Base-by-base conservation (phyloP, 2,888 invertebrate species). In the Perizoma affinitatum region DNA sequence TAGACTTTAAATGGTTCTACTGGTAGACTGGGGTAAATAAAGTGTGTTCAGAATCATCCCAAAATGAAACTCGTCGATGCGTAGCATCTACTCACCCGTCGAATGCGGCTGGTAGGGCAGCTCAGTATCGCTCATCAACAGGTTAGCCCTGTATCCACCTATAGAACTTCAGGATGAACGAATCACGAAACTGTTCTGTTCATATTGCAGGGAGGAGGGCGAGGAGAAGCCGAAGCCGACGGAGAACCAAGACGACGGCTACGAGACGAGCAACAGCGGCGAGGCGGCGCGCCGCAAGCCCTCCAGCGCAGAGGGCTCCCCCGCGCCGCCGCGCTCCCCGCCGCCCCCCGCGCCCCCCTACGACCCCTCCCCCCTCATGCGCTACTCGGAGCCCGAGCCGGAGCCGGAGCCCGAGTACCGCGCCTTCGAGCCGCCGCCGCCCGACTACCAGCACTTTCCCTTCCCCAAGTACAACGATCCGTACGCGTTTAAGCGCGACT, bases 181-280 rank as follows among this genome's bases (percentile, higher is more conserved):
- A 22, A 22, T 22, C 1, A 22, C 22, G 22, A 22, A 22, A 22
- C 22, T 22, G 22, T 22, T 22, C 22, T 44, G 4, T n/a, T 44
- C 22, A 7, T 44, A 77, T 74, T 44, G 9, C 88, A 91, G 92
- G 83, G 91, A 88, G 84, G 91, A 90, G 82, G 91, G 85, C 78
- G 84, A 84, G 69, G 91, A 90, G 74, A 91, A 94, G 91, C 88
- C 90, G 82, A 90, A 88, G 84, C 84, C 87, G 79, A 93, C 95
- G 79, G 97, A 97, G 92, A 95, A 95, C 78, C 95, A 96, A 80
- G 97, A 97, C 93, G 97, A 97, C 93, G 97, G 97, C 71, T 97
- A 97, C 93, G 97, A 97, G 93, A 97, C 97, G 74, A 96, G 96
- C 90, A 96, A 94, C 74, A 94, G 94, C 79, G 94, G 92, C 79